These are phyloP conservation scores for Lasioglossum vierecki DNA, from an alignment of 2,888 invertebrate species.

Conservation along the genomic window DNA sequence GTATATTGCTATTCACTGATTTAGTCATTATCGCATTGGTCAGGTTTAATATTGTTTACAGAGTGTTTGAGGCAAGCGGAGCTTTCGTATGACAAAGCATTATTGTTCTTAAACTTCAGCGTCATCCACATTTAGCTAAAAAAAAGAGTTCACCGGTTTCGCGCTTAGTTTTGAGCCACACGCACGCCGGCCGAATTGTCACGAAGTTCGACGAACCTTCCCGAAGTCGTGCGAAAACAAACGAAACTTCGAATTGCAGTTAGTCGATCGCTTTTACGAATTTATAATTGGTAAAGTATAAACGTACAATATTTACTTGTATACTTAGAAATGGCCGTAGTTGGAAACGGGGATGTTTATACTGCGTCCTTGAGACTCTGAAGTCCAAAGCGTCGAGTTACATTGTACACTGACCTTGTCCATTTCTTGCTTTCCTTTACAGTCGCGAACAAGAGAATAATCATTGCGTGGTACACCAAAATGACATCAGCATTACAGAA, in stretches of 20 bases:
- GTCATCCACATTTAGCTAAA: neutral
- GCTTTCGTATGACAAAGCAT: neutral
- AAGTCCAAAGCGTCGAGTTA: neutral
- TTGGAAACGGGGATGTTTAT: neutral
- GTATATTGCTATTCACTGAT: neutral
- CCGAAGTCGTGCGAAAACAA: constrained; percentile 28
- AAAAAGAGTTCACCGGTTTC: constrained; percentile 36
- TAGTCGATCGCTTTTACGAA: no score
- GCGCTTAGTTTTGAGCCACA: constrained; percentile 50
- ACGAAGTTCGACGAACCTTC: constrained; percentile 44
- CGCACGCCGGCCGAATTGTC: constrained; percentile 28
- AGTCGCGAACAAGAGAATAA: neutral
- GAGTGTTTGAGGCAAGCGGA: neutral
- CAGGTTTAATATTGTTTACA: neutral
- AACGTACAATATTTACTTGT: no score
- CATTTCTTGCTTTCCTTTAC: neutral
- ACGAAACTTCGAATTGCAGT: neutral
- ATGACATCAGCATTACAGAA: neutral
- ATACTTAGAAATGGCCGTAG: no score
- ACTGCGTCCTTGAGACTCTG: neutral
- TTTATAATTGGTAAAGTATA: neutral
- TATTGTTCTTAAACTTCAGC: neutral
- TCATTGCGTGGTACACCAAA: neutral
- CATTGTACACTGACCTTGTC: neutral
- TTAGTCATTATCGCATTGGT: neutral